These are phyloP conservation scores for Drosophila mettleri DNA, from an alignment of 2,888 invertebrate genomes.

Conservation along the genomic window DNA sequence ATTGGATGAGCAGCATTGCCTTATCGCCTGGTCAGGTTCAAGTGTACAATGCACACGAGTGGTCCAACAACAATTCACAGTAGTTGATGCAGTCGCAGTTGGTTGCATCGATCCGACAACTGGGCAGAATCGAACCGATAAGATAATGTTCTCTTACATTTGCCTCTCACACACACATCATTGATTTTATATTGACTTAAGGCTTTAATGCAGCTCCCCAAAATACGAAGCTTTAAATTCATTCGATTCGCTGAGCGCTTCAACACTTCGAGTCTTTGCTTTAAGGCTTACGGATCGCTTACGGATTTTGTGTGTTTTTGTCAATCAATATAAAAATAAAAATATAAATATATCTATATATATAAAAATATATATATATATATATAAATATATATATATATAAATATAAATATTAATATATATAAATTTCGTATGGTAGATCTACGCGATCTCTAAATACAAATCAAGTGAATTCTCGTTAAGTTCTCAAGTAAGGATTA, in stretches of 20 bases:
- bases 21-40: conserved; percentile 67
- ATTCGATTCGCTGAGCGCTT: conserved; percentile 23
- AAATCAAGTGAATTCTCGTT: neutral
- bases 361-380: no score
- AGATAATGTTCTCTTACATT: conserved; percentile 57
- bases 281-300: conserved; percentile 29
- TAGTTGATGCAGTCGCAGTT: conserved; percentile 8
- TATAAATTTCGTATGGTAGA: no score
- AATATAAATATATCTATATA: neutral
- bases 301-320: no score
- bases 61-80: conserved; percentile 40
- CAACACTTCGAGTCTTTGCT: conserved; percentile 51
- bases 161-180: conserved; percentile 26
- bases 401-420: no score
- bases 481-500: conserved; percentile 37
- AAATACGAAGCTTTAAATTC: conserved; percentile 61
- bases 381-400: no score
- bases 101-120: conserved; percentile 46
- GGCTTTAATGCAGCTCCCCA: conserved; percentile 16
- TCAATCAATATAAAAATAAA: neutral
- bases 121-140: conserved; percentile 47
- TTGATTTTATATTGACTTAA: conserved; percentile 52
- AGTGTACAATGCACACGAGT: conserved; percentile 73
- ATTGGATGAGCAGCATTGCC: conserved; percentile 54
- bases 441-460: no score